Base-by-base conservation (phyloP, 2,888 invertebrate species). In the Drosophila mimetica region DNA sequence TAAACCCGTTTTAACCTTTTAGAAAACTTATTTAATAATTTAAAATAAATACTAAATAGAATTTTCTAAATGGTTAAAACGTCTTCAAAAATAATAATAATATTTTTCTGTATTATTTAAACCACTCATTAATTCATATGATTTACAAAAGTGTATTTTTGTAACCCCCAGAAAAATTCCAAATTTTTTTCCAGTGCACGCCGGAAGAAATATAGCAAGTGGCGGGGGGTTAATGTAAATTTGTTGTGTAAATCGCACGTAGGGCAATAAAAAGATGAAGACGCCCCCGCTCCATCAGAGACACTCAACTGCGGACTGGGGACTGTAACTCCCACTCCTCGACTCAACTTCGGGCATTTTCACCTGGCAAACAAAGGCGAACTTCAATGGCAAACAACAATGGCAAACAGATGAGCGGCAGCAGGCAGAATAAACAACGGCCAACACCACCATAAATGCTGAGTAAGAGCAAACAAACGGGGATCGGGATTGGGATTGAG, bases 341-440 rank as follows among this genome's bases (percentile, higher is more conserved):
- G 39, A 16, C 30, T 16, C 16, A 11, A 32, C 70, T 39, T 36
- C 36, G 60, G 75, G 76, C 81, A 77, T 88, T 88, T 84, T 83
- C 83, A 85, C 78, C 86, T 85, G 86, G 82, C 82, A 87, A 87
- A 82, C 87, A 81, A 87, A 77, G 81, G 72, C 85, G 59, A 85
- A 85, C 87, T 82, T 75, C 81, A 84, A 78, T 86, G 87, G 83
- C 69, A 87, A 87, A 83, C 82, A 81, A 82, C 79, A 88, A 88
- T 88, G 86, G 84, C 88, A 84, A 88, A 88, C 79, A 88, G 83
- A 88, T 88, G 78, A 83, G 81, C 71, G 74, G 60, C 71, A 70
- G 67, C 82, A 65, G 63, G 55, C 57, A 70, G 47, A 69, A 52
- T 25, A 69, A 71, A 60, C 59, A 78, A 60, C 63, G 54, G 70